These are phyloP conservation scores for Macaca fascicularis DNA, from an alignment of 2,113 vertebrate genomes.

Conservation along the genomic window DNA sequence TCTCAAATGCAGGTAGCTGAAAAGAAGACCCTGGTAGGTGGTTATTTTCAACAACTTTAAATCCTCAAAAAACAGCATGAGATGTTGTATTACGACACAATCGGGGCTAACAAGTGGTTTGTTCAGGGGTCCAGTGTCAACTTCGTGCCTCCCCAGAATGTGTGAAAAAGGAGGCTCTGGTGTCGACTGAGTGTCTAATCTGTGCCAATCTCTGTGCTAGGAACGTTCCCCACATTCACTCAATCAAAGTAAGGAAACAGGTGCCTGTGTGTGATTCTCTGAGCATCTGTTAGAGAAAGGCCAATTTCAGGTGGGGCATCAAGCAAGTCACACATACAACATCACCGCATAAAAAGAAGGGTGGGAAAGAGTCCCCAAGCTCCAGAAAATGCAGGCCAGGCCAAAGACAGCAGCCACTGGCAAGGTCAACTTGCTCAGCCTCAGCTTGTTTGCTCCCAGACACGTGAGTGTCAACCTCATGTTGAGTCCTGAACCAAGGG, in stretches of 20 bases:
- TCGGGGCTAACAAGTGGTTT: neutral
- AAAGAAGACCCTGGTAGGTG: neutral
- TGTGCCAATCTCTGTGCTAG: neutral
- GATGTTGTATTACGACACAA: neutral
- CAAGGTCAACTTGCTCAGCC: neutral
- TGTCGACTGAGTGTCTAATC: neutral
- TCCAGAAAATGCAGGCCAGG: neutral
- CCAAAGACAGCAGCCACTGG: neutral
- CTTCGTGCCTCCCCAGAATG: neutral
- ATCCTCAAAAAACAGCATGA: neutral
- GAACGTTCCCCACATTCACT: neutral
- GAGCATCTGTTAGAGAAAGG: neutral
- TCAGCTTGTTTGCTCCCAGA: neutral
- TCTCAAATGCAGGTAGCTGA: neutral
- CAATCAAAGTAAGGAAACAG: neutral
- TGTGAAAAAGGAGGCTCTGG: neutral
- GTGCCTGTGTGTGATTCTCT: neutral
- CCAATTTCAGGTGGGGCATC: neutral
- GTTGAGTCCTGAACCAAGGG: neutral
- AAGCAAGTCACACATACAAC: neutral
- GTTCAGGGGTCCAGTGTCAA: neutral
- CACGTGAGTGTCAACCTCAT: rapidly evolving
- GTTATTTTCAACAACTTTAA: neutral
- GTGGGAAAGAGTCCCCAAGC: neutral
- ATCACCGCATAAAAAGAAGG: neutral